A percentile compares a stretch with the other conserved stretches of the same genome.
Conservation (phyloP, 2,888 invertebrate species). For the Ennomos quercinarius region DNA sequence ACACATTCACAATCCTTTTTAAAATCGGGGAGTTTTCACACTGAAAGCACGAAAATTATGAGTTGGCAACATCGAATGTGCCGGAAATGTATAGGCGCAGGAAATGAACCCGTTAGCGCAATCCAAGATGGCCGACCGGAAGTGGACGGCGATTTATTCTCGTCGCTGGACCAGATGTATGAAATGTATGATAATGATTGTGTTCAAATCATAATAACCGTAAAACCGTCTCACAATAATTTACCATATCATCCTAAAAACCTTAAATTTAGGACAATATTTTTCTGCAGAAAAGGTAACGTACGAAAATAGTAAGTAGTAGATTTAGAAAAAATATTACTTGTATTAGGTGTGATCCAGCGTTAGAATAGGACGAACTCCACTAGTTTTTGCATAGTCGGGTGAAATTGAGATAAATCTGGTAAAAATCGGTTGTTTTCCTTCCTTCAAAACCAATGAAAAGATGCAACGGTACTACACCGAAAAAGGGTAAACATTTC, state of each 20-base stretch:
- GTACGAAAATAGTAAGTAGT: too few species aligned
- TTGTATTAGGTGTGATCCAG: too few species aligned
- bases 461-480: slow-evolving; percentile 60
- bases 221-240: not conserved
- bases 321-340: too few species aligned
- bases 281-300: too few species aligned
- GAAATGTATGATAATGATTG: slow-evolving; percentile 48
- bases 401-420: not conserved
- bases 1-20: too few species aligned
- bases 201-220: slow-evolving; percentile 12
- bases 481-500: slow-evolving; percentile 35
- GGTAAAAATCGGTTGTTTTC: slow-evolving; percentile 46
- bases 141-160: slow-evolving; percentile 70
- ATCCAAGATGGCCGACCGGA: slow-evolving; percentile 78
- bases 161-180: slow-evolving; percentile 60
- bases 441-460: slow-evolving; percentile 54
- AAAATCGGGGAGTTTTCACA: slow-evolving; percentile 22
- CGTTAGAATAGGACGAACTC: too few species aligned
- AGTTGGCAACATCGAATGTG: slow-evolving; percentile 74
- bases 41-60: slow-evolving; percentile 65
- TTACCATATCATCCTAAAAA: too few species aligned
- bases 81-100: slow-evolving; percentile 83
- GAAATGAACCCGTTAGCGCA: slow-evolving; percentile 84
- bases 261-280: too few species aligned
- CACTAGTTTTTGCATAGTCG: too few species aligned